Percentiles rank a stretch among this genome's conserved stretches.
phyloP scores from a whole-genome alignment of 1,140 invertebrate genomes.

The Littorina saxatilis region DNA sequence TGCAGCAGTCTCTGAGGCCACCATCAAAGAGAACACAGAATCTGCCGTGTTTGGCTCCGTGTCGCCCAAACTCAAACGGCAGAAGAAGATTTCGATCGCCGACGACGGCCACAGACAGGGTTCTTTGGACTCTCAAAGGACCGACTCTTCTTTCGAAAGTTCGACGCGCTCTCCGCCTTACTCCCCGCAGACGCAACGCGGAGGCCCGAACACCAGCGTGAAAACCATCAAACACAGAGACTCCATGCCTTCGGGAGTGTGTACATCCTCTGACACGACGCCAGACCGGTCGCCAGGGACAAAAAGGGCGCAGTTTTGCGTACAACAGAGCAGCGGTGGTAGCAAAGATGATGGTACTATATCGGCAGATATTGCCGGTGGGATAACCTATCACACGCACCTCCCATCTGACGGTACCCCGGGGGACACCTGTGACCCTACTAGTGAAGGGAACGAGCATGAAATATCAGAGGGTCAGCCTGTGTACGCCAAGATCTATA shows the following conservation, averaged over 20 bases:
- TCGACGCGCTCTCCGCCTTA: background rate
- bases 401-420: background rate
- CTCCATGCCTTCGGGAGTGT: background rate
- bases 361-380: background rate
- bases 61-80: conserved; percentile 46
- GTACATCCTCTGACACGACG: conserved; percentile 7
- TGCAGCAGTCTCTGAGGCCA: conserved; percentile 9
- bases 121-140: background rate
- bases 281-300: background rate
- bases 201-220: background rate
- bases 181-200: conserved; percentile 6
- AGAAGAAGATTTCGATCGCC: background rate
- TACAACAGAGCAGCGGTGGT: background rate
- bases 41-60: conserved; percentile 49
- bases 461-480: too few species aligned
- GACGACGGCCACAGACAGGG: background rate
- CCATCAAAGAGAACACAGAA: conserved; percentile 14
- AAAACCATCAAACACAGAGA: conserved; percentile 4
- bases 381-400: conserved; percentile 20
- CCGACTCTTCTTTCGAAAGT: background rate
- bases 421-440: too few species aligned
- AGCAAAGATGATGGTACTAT: background rate
- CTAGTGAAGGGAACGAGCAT: too few species aligned
- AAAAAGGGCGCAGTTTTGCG: background rate
- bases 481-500: too few species aligned